Evolutionary conservation across 2,888 invertebrate species (phyloP).

Genomic region (Acanthoscelides obtectus): DNA sequence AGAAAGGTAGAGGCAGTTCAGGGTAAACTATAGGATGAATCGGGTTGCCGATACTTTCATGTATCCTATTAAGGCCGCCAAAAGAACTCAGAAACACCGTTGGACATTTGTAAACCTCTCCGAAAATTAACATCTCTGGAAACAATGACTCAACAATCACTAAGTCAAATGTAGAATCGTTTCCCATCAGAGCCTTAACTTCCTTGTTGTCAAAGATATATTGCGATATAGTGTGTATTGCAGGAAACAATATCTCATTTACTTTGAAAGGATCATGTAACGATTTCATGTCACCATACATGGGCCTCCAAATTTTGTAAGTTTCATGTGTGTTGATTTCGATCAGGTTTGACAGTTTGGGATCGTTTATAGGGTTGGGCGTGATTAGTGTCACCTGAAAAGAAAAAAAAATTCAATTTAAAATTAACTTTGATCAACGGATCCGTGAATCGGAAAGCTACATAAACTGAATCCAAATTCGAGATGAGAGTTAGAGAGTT

Average conservation of each 20-base stretch:
- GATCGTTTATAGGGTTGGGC: neutral
- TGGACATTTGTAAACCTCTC: constrained; percentile 25
- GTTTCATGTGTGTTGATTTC: neutral
- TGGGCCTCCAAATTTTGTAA: neutral
- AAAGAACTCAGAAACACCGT: constrained; percentile 26
- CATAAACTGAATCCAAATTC: too few species aligned
- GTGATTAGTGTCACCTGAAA: neutral
- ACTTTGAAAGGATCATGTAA: neutral
- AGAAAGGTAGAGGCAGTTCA: constrained; percentile 21
- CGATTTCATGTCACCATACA: neutral
- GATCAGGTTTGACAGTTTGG: neutral
- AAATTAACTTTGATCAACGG: too few species aligned
- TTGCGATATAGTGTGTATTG: neutral
- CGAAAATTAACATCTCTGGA: constrained; percentile 24
- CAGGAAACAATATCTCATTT: neutral
- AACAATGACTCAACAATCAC: constrained; percentile 26
- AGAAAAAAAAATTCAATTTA: too few species aligned
- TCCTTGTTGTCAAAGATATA: neutral
- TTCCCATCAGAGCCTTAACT: constrained; percentile 4
- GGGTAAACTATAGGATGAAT: constrained; percentile 23
- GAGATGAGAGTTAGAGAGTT: too few species aligned
- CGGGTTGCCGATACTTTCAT: constrained; percentile 24
- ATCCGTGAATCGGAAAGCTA: too few species aligned
- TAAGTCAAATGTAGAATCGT: constrained; percentile 25
- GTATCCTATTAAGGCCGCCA: constrained; percentile 13